These are phyloP conservation scores for Drosophila yakuba DNA, from an alignment of 1,140 invertebrate species.

Conservation along the genomic window DNA sequence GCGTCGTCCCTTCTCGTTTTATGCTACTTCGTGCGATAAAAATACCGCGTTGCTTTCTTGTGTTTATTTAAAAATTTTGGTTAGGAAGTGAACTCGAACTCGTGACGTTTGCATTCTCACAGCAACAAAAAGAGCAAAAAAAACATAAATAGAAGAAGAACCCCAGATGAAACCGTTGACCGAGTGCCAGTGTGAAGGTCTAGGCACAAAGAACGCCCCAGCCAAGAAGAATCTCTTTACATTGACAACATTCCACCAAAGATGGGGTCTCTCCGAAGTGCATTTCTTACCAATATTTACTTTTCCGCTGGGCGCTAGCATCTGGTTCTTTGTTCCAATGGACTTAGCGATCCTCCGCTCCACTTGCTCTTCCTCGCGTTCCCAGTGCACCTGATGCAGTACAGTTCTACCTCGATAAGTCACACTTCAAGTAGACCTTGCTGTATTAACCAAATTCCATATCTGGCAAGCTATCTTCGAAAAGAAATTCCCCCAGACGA, in stretches of 20 bases:
- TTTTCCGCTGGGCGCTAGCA: conserved; percentile 7
- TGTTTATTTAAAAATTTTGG: conserved; percentile 62
- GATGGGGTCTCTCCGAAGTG: conserved; percentile 26
- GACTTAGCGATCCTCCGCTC: conserved; percentile 11
- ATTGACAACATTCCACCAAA: conserved; percentile 12
- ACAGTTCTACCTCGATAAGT: conserved; percentile 9
- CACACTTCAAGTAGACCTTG: neutral
- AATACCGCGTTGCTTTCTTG: conserved; percentile 53
- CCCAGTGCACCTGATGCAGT: conserved; percentile 33
- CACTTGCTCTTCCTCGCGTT: conserved; percentile 1
- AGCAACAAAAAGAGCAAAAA: neutral
- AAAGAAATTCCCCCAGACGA: too few species aligned
- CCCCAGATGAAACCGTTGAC: conserved; percentile 32
- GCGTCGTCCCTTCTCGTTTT: conserved; percentile 16
- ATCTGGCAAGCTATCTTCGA: too few species aligned
- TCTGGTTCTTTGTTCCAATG: conserved; percentile 33
- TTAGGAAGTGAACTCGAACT: conserved; percentile 47
- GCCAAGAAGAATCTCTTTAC: conserved; percentile 8
- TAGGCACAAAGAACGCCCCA: conserved; percentile 31
- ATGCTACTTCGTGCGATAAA: conserved; percentile 58
- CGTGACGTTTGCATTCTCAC: conserved; percentile 36
- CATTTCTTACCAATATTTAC: conserved; percentile 34
- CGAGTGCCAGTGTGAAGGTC: conserved; percentile 46
- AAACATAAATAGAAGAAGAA: neutral
- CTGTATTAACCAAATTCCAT: too few species aligned